Base-by-base conservation (phyloP, 2,113 vertebrate species). In the Entomyzon cyanotis region DNA sequence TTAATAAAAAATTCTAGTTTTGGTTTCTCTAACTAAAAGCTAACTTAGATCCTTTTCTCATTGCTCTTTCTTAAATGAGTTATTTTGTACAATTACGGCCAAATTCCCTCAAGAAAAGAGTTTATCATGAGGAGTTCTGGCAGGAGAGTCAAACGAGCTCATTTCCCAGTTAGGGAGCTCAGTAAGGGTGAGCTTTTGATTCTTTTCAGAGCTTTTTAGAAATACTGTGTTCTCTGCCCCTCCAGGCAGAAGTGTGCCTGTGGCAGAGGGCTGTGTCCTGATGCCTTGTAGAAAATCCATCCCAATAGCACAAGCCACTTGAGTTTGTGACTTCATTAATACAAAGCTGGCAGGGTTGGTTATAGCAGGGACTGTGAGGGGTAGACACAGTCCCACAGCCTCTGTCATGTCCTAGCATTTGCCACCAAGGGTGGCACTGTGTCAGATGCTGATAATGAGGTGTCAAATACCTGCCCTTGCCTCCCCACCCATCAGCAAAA, bases 361-460 rank as follows among this genome's bases (percentile, higher is more conserved):
- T 59, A 22, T 5, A 14, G 49, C 19, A 56, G 71, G 21, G 33
- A 30, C 53, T 49, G 27, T 21, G 71, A 28, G 41, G n/a, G 33
- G 23, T 2, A 2, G 56, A 24, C 33, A 9, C 30, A 21, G 49
- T 39, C 60, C 50, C 59, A 41, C 47, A 47, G 39, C 35, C 67
- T 90, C 70, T 39, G 75, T 39, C 44, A 7, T 23, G 49, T 60
- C 67, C 75, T 83, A 69, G 44, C 24, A 7, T 75, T 76, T 68
- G 65, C 79, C 89, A 88, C 89, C 58, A 15, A 65, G 63, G 8
- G 35, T 56, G 89, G 55, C 55, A 80, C 71, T 58, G 41, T 64
- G 89, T 86, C 80, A 90, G 63, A 53, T 77, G 76, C 46, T 64
- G 80, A 84, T 86, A 86, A 86, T 1, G 11, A 89, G 87, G 68